These are phyloP conservation scores for Palythoa heliodiscus DNA, from an alignment of 92 coral and sea anemone species.

Conservation along the genomic window DNA sequence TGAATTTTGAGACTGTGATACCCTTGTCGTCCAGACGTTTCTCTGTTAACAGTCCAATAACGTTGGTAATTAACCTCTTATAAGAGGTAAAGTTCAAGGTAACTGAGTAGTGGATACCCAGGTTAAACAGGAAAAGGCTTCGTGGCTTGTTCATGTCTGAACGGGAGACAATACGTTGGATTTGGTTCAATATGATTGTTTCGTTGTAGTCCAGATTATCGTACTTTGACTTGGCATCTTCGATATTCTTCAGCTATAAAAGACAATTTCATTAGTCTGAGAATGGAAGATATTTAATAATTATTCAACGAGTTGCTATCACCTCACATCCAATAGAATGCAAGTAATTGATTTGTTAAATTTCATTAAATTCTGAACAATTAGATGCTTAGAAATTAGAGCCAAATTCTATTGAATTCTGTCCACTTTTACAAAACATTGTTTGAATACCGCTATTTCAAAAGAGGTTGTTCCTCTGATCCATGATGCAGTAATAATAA, in stretches of 20 bases:
- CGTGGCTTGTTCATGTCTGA: slow-evolving; percentile 47
- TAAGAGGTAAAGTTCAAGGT: slow-evolving; percentile 61
- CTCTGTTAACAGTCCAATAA: slow-evolving; percentile 39
- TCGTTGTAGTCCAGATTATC: slow-evolving; percentile 54
- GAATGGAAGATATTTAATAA: neutral
- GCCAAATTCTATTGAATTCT: no score
- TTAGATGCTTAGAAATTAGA: no score
- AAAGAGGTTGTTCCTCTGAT: no score
- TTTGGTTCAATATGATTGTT: slow-evolving; percentile 46
- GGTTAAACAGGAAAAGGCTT: slow-evolving; percentile 60
- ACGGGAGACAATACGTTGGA: slow-evolving; percentile 37
- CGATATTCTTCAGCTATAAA: slow-evolving; percentile 39
- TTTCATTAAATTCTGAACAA: no score
- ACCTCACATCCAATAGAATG: no score
- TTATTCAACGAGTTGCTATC: no score
- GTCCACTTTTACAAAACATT: no score
- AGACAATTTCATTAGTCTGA: neutral
- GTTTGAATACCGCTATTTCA: no score
- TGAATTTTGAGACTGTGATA: neutral
- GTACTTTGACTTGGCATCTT: slow-evolving; percentile 60
- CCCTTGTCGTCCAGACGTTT: neutral
- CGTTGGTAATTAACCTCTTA: slow-evolving; percentile 49
- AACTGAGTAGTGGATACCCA: slow-evolving; percentile 62
- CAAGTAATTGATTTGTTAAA: no score
- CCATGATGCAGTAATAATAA: no score